These are phyloP conservation scores for Eurytoma californica DNA, from an alignment of 2,888 invertebrate species.

Conservation along the genomic window DNA sequence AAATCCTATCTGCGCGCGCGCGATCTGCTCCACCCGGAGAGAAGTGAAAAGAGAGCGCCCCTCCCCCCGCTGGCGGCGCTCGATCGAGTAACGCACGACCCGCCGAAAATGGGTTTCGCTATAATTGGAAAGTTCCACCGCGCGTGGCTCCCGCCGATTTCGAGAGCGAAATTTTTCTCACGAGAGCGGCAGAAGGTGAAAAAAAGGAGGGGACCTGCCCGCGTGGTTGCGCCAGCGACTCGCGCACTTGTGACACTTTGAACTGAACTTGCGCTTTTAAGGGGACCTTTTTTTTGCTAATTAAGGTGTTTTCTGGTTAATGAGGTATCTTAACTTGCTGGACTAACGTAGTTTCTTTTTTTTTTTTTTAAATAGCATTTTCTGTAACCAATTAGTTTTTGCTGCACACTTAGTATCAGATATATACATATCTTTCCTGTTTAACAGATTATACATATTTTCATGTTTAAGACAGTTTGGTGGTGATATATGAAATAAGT, in stretches of 20 bases:
- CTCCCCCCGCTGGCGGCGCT: neutral
- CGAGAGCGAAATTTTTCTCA: conserved; percentile 53
- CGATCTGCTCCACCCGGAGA: neutral
- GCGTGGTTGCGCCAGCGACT: conserved; percentile 14
- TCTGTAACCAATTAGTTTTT: too few relatives aligned
- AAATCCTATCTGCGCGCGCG: neutral
- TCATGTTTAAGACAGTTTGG: too few relatives aligned
- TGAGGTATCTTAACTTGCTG: too few relatives aligned
- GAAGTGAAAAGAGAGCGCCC: conserved; percentile 29
- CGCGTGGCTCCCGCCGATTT: conserved; percentile 27
- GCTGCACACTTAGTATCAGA: too few relatives aligned
- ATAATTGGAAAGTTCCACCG: conserved; percentile 53
- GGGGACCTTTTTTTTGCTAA: too few relatives aligned
- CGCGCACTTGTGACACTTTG: conserved; percentile 23
- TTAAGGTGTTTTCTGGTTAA: too few relatives aligned
- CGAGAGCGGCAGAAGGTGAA: neutral
- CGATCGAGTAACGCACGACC: neutral
- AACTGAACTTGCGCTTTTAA: conserved; percentile 1
- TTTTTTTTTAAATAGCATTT: too few relatives aligned
- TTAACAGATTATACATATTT: too few relatives aligned
- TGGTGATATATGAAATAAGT: too few relatives aligned
- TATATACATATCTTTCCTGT: too few relatives aligned
- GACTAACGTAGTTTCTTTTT: too few relatives aligned
- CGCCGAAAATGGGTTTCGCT: conserved; percentile 50
- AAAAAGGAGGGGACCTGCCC: conserved; percentile 31